Conservation (phyloP, 2,113 vertebrate species). For the Ardeotis arabs region DNA sequence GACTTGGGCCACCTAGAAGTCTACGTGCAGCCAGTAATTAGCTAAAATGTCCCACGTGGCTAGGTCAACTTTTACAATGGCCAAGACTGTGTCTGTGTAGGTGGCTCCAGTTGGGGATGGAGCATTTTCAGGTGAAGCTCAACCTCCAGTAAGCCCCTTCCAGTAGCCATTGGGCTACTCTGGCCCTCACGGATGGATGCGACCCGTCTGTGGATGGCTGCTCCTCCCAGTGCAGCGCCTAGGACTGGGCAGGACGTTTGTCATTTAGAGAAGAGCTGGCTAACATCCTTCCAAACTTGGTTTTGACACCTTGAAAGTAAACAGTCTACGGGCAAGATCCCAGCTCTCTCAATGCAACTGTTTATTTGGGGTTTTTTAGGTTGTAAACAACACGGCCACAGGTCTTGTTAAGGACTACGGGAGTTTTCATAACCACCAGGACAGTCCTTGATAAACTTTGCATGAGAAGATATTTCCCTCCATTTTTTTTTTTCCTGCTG, state of each 20-base stretch:
- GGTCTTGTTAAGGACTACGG: not conserved
- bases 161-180: accelerated
- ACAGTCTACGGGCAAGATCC: not conserved
- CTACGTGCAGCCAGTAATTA: not conserved
- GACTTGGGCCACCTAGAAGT: no score
- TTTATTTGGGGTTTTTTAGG: not conserved
- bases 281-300: not conserved
- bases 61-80: not conserved
- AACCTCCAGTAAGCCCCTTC: not conserved
- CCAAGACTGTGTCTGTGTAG: no score
- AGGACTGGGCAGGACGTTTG: not conserved
- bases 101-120: not conserved
- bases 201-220: no score
- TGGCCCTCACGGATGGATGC: not conserved
- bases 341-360: not conserved
- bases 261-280: not conserved
- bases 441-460: not conserved
- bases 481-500: not conserved
- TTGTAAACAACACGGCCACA: not conserved
- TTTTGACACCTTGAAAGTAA: not conserved
- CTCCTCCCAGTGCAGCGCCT: not conserved
- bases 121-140: not conserved
- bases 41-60: not conserved
- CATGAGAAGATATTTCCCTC: not conserved
- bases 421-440: not conserved